Base-by-base conservation (phyloP, 2,888 invertebrate genomes). In the Lottia scabra region DNA sequence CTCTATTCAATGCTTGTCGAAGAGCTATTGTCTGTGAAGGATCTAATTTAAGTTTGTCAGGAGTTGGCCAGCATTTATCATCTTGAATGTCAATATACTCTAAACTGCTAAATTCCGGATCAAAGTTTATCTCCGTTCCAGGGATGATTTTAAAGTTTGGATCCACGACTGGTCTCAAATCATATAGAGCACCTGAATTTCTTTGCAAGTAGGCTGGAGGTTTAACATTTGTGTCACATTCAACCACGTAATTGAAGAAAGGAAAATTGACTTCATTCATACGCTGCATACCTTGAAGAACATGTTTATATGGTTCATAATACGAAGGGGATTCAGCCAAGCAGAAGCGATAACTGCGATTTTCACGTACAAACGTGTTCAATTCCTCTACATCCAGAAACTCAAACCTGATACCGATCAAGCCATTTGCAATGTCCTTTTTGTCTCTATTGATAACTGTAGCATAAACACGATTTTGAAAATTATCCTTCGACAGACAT, bases 271-370 rank as follows among this genome's bases (percentile, higher is more conserved):
- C 23, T 23, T 74, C 48, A 65, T 90, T 89, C 68, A 93, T 91
- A 1, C 89, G 89, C 83, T 94, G 92, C 38, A 96, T 86, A 16
- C 93, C 94, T 79, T 91, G 92, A 69, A 95, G 90, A 0, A 95
- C 94, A 83, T 94, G 93, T 76, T 93, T 91, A 85, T 95, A 96
- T 0, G 95, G 94, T 84, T 95, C 95, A 85, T 95, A 95, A 87
- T 94, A 96, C 0, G 94, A 93, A 67, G 93, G 93, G 68, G 94
- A 93, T 87, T 95, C 95, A 2, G 94, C 92, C 94, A 95, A 94
- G 0, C 92, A 75, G 71, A 82, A 86, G 13, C 74, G 71, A 12
- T 68, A 68, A 23, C 77, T 74, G 2, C 75, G 46, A 13, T 67
- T n/a, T 10, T 77, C 23, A n/a, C 71, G 66, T 10, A 70, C 67